phyloP scores from a whole-genome alignment of 2,888 invertebrate genomes.

The Apocheima hispidaria region DNA sequence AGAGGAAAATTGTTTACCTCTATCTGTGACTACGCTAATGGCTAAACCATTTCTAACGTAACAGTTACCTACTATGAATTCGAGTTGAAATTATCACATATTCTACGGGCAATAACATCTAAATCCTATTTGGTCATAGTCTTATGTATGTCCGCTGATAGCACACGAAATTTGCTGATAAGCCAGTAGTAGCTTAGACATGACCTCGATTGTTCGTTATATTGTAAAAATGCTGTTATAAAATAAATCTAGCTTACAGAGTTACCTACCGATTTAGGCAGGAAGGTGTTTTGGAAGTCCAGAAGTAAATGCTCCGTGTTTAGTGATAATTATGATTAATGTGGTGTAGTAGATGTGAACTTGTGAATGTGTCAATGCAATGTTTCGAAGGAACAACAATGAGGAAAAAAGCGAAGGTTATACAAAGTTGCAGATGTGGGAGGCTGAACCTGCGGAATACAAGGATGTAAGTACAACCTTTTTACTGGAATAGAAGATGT shows the following conservation, averaged over 20 bases:
- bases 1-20: no score
- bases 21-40: no score
- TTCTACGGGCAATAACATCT: constrained; percentile 12
- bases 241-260: not conserved
- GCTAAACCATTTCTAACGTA: not conserved
- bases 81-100: not conserved
- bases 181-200: constrained; percentile 20
- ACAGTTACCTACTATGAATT: not conserved
- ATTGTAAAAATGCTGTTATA: not conserved
- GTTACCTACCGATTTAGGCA: not conserved
- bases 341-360: constrained; percentile 19
- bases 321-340: not conserved
- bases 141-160: constrained; percentile 27
- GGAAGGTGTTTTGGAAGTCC: not conserved
- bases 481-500: not conserved
- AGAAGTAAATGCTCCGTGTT: not conserved
- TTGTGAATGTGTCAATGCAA: constrained; percentile 54
- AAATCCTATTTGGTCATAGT: constrained; percentile 7
- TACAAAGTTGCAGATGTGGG: constrained; percentile 64
- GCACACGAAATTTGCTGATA: constrained; percentile 27
- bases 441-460: constrained; percentile 46
- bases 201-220: constrained; percentile 13
- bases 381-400: constrained; percentile 71
- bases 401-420: constrained; percentile 60
- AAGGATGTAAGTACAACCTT: constrained; percentile 51